Percentiles rank a stretch among this genome's conserved stretches.
Conservation (phyloP, 2,797 vertebrate genomes). For the Botia kubotai region DNA sequence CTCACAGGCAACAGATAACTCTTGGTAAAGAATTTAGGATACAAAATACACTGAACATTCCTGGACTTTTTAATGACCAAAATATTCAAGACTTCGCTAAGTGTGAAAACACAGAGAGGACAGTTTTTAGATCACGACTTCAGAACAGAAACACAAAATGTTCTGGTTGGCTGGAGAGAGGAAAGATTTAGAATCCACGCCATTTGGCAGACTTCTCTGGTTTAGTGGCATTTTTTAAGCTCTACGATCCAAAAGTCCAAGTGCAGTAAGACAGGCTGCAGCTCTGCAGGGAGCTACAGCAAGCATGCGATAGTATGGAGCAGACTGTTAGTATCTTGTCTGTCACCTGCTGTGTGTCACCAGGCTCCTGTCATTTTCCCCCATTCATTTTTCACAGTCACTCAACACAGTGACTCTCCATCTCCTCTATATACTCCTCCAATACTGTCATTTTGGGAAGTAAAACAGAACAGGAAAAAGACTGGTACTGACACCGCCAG, state of each 20-base stretch:
- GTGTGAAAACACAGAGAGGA: slow-evolving; percentile 47
- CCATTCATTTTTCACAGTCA: slow-evolving; percentile 62
- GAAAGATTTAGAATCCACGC: slow-evolving; percentile 33
- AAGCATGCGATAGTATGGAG: slow-evolving; percentile 55
- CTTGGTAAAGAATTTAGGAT: neutral
- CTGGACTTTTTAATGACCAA: slow-evolving; percentile 30
- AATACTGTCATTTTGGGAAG: slow-evolving; percentile 57
- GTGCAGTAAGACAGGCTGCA: slow-evolving; percentile 52
- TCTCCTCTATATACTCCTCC: slow-evolving; percentile 51
- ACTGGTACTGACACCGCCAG: slow-evolving; percentile 60
- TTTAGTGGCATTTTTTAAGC: slow-evolving; percentile 52
- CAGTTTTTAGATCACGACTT: slow-evolving; percentile 44
- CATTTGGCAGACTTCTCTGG: slow-evolving; percentile 50
- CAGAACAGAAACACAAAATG: slow-evolving; percentile 45
- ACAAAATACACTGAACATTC: neutral
- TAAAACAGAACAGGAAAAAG: slow-evolving; percentile 58
- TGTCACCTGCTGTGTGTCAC: slow-evolving; percentile 65
- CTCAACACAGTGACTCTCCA: slow-evolving; percentile 60
- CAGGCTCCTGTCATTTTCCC: slow-evolving; percentile 61
- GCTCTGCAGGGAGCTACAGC: slow-evolving; percentile 54
- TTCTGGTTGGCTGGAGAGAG: slow-evolving; percentile 35
- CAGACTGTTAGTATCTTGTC: slow-evolving; percentile 65
- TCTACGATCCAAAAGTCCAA: slow-evolving; percentile 44
- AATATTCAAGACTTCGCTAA: slow-evolving; percentile 32
- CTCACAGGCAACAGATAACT: slow-evolving; percentile 5